These are phyloP conservation scores for Eubasilissa regina DNA, from an alignment of 1,140 invertebrate species.

Conservation along the genomic window DNA sequence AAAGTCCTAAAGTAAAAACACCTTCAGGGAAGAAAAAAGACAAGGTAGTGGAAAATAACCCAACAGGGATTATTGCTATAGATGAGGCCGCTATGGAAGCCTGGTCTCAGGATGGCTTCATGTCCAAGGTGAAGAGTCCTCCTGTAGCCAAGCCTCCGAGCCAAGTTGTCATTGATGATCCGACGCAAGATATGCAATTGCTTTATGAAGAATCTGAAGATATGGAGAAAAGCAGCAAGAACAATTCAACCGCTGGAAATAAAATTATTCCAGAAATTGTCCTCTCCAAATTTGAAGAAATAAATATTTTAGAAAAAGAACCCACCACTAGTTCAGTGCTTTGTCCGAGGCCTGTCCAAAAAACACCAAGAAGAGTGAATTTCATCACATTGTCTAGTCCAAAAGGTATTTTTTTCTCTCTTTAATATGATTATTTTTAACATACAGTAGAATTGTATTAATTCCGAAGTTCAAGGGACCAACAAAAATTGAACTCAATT, in stretches of 20 bases:
- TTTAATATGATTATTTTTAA: too few species aligned
- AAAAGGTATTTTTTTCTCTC: too few species aligned
- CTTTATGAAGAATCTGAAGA: slow-evolving; percentile 74
- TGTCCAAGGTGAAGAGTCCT: slow-evolving; percentile 34
- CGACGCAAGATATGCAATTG: slow-evolving; percentile 78
- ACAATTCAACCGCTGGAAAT: slow-evolving; percentile 3
- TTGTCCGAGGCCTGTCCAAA: slow-evolving; percentile 62
- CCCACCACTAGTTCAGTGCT: background rate
- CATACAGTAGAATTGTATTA: too few species aligned
- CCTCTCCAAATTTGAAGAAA: slow-evolving; percentile 17
- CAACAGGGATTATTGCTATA: slow-evolving; percentile 63
- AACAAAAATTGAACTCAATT: too few species aligned
- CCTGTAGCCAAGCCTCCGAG: slow-evolving; percentile 46
- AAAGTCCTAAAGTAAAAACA: slow-evolving; percentile 38
- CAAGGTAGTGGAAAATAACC: slow-evolving; percentile 38
- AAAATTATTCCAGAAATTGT: slow-evolving; percentile 30
- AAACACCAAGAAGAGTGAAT: slow-evolving; percentile 78
- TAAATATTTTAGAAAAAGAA: slow-evolving; percentile 50
- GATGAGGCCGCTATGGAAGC: slow-evolving; percentile 73
- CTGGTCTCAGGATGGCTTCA: slow-evolving; percentile 70
- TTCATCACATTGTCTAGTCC: slow-evolving; percentile 84
- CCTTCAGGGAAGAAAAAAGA: slow-evolving; percentile 33
- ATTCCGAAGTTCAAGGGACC: too few species aligned
- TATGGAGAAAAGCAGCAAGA: slow-evolving; percentile 60
- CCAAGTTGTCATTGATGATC: slow-evolving; percentile 66